These are phyloP conservation scores for Heliconius himera DNA, from an alignment of 1,140 invertebrate species.

Conservation along the genomic window DNA sequence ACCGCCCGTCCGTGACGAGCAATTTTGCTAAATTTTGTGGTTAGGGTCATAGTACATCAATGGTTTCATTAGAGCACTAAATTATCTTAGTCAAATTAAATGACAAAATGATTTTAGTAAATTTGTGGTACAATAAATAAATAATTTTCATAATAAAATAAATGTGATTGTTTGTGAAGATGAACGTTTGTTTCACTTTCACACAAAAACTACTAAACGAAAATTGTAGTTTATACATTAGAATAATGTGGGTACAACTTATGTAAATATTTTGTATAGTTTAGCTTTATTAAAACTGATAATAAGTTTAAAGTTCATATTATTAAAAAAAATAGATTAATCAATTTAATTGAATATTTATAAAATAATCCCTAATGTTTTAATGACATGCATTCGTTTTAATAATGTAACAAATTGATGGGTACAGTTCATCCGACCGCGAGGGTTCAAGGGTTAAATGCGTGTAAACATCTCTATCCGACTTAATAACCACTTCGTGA, in stretches of 20 bases:
- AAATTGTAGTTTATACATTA: no score
- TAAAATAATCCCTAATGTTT: not conserved
- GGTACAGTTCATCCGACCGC: slow-evolving; percentile 44
- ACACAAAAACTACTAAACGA: no score
- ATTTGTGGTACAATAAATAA: no score
- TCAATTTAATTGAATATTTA: not conserved
- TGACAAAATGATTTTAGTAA: not conserved
- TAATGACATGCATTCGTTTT: slow-evolving; percentile 37
- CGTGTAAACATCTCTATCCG: slow-evolving; percentile 70
- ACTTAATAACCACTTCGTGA: slow-evolving; percentile 62
- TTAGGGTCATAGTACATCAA: slow-evolving; percentile 44
- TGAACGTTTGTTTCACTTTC: no score
- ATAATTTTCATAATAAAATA: no score
- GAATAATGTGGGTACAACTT: no score
- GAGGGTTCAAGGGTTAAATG: slow-evolving; percentile 71
- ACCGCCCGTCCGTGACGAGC: slow-evolving; percentile 59
- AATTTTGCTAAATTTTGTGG: slow-evolving; percentile 71
- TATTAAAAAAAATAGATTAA: not conserved
- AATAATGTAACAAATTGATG: slow-evolving; percentile 60
- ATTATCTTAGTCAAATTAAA: not conserved
- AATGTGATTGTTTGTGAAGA: no score
- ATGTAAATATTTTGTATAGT: no score
- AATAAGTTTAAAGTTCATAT: no score
- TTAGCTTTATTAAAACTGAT: no score
- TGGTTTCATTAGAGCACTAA: not conserved